These are phyloP conservation scores for Drosophila fulvimacula DNA, from an alignment of 2,888 invertebrate species.

Conservation along the genomic window DNA sequence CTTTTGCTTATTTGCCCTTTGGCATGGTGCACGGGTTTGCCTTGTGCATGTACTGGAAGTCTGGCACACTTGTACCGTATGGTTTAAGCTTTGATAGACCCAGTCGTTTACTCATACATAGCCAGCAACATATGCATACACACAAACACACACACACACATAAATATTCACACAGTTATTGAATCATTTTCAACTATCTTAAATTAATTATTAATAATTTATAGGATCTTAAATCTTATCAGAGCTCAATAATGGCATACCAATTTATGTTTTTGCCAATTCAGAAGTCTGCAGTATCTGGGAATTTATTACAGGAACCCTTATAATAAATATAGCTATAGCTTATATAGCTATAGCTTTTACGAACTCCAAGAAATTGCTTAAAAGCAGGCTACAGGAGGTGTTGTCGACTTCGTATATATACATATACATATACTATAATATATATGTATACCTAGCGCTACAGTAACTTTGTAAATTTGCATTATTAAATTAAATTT, in stretches of 20 bases:
- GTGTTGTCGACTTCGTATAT: background rate
- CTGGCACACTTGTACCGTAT: background rate
- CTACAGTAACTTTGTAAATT: no score
- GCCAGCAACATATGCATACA: background rate
- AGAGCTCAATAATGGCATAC: background rate
- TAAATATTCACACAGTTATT: background rate
- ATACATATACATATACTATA: no score
- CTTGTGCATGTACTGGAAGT: background rate
- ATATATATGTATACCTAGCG: no score
- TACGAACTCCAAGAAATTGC: background rate
- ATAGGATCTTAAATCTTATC: background rate
- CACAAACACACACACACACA: background rate
- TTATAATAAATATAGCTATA: background rate
- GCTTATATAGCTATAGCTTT: background rate
- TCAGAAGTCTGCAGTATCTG: background rate
- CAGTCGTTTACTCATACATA: background rate
- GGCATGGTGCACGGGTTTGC: background rate
- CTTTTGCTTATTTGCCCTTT: background rate
- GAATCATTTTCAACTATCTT: background rate
- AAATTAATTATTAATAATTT: constrained; percentile 9
- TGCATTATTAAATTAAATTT: no score
- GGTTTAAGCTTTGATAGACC: background rate
- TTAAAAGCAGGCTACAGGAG: background rate
- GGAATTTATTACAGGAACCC: background rate
- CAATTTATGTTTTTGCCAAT: constrained; percentile 1